phyloP scores from a whole-genome alignment of 2,888 invertebrate species.

The Ethmia dodecea region DNA sequence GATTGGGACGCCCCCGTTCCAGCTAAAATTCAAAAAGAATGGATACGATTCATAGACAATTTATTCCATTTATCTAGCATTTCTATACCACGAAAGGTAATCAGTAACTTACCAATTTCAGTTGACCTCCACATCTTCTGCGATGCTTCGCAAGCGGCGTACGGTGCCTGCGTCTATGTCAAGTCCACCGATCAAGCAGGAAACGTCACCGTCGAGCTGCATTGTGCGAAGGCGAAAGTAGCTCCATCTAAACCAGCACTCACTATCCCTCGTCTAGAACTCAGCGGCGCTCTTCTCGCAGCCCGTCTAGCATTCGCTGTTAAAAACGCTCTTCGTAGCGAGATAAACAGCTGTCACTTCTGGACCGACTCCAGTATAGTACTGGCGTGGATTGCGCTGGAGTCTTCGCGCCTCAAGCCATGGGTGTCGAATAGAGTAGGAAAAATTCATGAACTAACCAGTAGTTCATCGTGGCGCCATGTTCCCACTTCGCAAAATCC shows the following conservation, averaged over 20 bases:
- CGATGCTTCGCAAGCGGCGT: conserved; percentile 15
- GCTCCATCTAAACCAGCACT: conserved; percentile 7
- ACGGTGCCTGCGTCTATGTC: conserved; percentile 15
- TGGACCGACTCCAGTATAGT: neutral
- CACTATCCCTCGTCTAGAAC: neutral
- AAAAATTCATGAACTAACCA: neutral
- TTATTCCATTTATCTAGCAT: conserved; percentile 2
- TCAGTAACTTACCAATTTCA: conserved; percentile 3
- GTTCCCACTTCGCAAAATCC: neutral
- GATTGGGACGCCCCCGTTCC: conserved; percentile 13
- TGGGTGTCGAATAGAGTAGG: neutral
- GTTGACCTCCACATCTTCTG: conserved; percentile 17
- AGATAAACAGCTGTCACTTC: neutral
- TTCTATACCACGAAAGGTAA: conserved; percentile 8
- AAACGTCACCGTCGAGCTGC: conserved; percentile 9
- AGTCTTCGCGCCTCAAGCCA: neutral
- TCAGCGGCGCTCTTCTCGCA: neutral
- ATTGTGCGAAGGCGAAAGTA: conserved; percentile 21
- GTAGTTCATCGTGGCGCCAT: conserved; percentile 1
- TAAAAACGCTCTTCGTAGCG: neutral
- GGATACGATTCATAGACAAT: neutral
- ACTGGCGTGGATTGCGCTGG: neutral
- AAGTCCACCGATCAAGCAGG: conserved; percentile 1
- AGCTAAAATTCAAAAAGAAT: conserved; percentile 3
- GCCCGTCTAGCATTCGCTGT: neutral